Percentiles rank a stretch among this genome's conserved stretches.
Evolutionary conservation across 2,888 invertebrate species (phyloP).

Genomic region (Caenorhabditis wallacei): DNA sequence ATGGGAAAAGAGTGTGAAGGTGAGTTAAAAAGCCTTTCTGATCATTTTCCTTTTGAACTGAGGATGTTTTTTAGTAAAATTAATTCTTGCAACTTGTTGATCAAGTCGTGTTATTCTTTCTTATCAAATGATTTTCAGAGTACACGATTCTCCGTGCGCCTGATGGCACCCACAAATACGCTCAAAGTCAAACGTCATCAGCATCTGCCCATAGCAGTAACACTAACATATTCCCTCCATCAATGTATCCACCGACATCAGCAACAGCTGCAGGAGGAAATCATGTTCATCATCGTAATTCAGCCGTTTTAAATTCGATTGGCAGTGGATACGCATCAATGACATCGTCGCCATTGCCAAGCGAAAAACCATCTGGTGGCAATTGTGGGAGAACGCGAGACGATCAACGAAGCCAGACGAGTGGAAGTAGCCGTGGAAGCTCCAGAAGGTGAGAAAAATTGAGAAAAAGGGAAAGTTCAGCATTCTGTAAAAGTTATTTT

Average conservation of each 20-base stretch:
- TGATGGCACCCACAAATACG: slow-evolving; percentile 43
- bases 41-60: no score
- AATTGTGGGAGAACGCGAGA: slow-evolving; percentile 36
- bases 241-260: slow-evolving; percentile 35
- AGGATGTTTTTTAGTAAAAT: no score
- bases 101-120: background rate
- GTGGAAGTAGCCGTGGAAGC: slow-evolving; percentile 45
- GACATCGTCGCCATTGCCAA: slow-evolving; percentile 49
- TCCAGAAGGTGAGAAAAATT: slow-evolving; percentile 36
- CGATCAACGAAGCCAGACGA: slow-evolving; percentile 50
- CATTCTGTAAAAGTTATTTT: no score
- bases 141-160: slow-evolving; percentile 43
- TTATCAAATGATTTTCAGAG: slow-evolving; percentile 24
- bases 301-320: slow-evolving; percentile 21
- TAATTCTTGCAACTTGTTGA: no score
- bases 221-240: slow-evolving; percentile 39
- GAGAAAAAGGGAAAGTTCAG: no score
- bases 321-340: slow-evolving; percentile 59
- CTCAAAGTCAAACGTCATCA: slow-evolving; percentile 35
- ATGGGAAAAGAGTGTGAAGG: slow-evolving; percentile 39
- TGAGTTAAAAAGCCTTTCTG: background rate
- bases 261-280: background rate
- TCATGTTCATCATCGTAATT: slow-evolving; percentile 35
- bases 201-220: slow-evolving; percentile 19
- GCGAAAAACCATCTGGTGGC: slow-evolving; percentile 7